Evolutionary conservation across 2,797 vertebrate genomes (phyloP).

Genomic region (Thripadectes ignobilis): DNA sequence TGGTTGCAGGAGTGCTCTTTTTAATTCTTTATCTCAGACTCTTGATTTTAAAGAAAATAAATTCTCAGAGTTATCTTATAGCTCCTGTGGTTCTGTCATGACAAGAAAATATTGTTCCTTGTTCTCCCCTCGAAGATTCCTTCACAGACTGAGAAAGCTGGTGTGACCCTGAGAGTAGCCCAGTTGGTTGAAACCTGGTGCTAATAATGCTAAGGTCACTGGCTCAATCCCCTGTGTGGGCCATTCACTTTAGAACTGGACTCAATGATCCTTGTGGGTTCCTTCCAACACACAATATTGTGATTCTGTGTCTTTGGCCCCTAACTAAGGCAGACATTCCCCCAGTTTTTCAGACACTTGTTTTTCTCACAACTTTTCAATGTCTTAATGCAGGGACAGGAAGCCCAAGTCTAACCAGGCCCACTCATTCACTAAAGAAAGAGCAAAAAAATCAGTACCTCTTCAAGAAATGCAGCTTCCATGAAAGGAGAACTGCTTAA

Average conservation of each 20-base stretch:
- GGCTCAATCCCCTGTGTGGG: neutral
- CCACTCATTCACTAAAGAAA: neutral
- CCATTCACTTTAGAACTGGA: neutral
- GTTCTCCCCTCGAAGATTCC: neutral
- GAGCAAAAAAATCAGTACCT: neutral
- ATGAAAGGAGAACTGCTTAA: neutral
- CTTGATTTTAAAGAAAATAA: neutral
- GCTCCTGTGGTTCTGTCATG: neutral
- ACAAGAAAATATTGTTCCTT: neutral
- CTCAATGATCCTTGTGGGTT: neutral
- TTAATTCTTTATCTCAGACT: neutral
- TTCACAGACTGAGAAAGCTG: neutral
- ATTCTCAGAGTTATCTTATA: neutral
- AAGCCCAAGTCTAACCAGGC: neutral
- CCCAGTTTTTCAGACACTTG: neutral
- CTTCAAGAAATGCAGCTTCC: neutral
- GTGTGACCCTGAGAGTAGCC: neutral
- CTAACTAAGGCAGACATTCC: neutral
- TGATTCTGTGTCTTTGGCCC: neutral
- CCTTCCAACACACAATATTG: neutral
- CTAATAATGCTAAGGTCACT: neutral
- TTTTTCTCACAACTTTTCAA: neutral
- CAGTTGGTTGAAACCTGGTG: neutral
- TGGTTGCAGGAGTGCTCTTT: neutral
- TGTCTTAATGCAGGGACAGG: neutral